Conservation (phyloP, 2,113 vertebrate genomes). For the Ahaetulla prasina region DNA sequence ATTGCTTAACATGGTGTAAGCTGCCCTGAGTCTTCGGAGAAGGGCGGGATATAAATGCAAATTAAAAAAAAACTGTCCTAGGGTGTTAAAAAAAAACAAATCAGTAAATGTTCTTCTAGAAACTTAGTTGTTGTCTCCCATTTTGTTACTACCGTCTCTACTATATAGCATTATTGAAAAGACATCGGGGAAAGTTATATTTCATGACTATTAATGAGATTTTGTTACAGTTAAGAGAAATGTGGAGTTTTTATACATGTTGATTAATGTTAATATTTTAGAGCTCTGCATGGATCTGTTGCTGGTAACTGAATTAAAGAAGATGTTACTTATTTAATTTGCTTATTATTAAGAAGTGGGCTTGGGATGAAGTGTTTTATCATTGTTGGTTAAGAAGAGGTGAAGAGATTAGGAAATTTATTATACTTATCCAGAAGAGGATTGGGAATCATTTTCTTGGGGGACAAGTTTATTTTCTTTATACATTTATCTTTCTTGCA, state of each 20-base stretch:
- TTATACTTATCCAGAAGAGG: no score
- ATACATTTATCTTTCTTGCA: no score
- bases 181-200: background rate
- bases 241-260: background rate
- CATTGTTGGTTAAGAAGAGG: background rate
- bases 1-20: no score
- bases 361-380: background rate
- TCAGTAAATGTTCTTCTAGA: background rate
- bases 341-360: background rate
- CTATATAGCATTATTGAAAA: background rate
- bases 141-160: background rate
- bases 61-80: no score
- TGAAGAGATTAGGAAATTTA: background rate
- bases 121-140: background rate
- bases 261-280: background rate
- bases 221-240: background rate
- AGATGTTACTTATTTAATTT: background rate
- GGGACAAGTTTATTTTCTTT: no score
- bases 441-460: no score
- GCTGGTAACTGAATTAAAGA: background rate
- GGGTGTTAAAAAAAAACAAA: conserved; percentile 47
- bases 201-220: background rate
- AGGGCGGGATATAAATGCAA: no score
- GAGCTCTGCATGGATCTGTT: background rate
- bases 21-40: no score